Conservation (phyloP, 2,888 invertebrate genomes). For the Mythimna loreyi region DNA sequence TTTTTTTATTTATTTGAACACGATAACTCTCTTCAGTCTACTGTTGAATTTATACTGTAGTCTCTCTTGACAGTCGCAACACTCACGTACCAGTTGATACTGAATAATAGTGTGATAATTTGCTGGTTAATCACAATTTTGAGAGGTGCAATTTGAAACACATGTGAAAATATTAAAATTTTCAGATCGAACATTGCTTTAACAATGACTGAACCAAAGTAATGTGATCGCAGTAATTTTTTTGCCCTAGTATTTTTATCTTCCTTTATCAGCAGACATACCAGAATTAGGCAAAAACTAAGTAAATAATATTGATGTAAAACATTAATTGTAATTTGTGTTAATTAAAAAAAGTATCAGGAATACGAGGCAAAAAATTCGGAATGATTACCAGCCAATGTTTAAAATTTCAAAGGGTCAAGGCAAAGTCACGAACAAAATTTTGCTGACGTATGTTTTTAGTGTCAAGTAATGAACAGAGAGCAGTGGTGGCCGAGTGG, state of each 20-base stretch:
- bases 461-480: too few relatives aligned
- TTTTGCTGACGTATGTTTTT: too few relatives aligned
- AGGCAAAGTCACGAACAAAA: too few relatives aligned
- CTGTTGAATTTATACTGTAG: neutral
- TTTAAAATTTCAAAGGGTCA: too few relatives aligned
- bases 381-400: too few relatives aligned
- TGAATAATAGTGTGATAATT: neutral
- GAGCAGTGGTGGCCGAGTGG: too few relatives aligned
- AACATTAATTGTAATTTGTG: neutral
- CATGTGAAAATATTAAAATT: neutral
- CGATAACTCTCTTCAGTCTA: neutral
- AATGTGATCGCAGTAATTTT: neutral
- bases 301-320: neutral
- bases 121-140: neutral
- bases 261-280: neutral
- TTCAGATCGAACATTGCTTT: conserved; percentile 2
- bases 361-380: neutral
- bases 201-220: neutral
- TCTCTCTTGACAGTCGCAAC: neutral
- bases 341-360: neutral
- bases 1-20: neutral
- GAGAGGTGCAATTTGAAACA: neutral
- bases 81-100: neutral
- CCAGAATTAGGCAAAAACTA: neutral
- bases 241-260: neutral